Percentiles rank a stretch among this genome's conserved stretches.
Conservation (phyloP, 2,888 invertebrate species). For the Ochropleura plecta region DNA sequence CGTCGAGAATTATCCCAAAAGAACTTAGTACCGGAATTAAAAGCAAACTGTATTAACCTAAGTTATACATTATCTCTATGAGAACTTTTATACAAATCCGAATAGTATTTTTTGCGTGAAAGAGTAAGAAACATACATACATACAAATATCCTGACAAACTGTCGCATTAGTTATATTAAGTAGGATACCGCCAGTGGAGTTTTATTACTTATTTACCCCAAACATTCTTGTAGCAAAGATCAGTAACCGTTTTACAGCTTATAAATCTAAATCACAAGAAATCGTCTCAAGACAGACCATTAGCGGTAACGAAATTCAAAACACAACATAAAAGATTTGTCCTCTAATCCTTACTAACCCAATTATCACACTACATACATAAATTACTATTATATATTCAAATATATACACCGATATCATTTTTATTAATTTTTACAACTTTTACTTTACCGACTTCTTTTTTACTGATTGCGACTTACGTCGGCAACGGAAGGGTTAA, state of each 20-base stretch:
- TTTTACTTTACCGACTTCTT: slow-evolving; percentile 31
- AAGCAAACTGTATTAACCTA: too few species aligned
- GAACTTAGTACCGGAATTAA: too few species aligned
- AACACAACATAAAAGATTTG: slow-evolving; percentile 57
- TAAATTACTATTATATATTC: slow-evolving; percentile 51
- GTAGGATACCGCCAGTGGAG: not conserved
- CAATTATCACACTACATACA: slow-evolving; percentile 65
- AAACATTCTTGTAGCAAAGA: not conserved
- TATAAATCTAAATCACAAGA: slow-evolving; percentile 52
- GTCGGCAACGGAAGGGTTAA: slow-evolving; percentile 55
- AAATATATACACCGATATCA: slow-evolving; percentile 55
- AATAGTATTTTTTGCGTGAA: too few species aligned
- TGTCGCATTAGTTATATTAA: too few species aligned
- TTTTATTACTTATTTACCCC: slow-evolving; percentile 2
- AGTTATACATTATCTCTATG: too few species aligned
- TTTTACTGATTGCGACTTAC: slow-evolving; percentile 18
- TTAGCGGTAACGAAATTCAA: slow-evolving; percentile 60
- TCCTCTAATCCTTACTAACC: slow-evolving; percentile 47
- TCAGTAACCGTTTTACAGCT: slow-evolving; percentile 24
- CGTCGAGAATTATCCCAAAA: too few species aligned
- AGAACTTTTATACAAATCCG: too few species aligned
- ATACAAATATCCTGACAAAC: too few species aligned
- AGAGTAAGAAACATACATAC: too few species aligned
- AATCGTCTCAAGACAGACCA: slow-evolving; percentile 45
- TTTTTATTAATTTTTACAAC: slow-evolving; percentile 47